Evolutionary conservation across 2,113 vertebrate genomes (phyloP).

Genomic region (Neogale vison): DNA sequence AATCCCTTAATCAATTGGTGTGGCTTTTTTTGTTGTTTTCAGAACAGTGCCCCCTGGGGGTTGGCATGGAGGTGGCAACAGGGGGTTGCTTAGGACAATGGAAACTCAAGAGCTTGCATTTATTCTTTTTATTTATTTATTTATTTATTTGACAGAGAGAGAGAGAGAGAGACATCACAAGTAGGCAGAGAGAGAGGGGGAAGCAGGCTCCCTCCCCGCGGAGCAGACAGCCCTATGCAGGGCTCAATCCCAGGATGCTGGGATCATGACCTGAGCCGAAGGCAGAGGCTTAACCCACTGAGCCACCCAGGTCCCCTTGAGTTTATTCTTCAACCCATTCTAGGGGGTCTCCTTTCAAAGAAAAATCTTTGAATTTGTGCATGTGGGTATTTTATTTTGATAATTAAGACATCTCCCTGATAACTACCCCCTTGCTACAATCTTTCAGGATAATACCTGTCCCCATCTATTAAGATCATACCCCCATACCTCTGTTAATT

Average conservation of each 20-base stretch:
- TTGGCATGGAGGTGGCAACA: neutral
- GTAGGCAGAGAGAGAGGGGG: no score
- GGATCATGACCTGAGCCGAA: no score
- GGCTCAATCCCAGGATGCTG: no score
- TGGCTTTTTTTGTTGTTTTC: neutral
- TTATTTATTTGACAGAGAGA: no score
- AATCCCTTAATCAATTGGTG: neutral
- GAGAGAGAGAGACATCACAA: no score
- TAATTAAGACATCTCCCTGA: neutral
- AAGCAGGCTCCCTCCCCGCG: no score
- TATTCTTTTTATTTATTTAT: neutral
- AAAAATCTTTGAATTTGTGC: neutral
- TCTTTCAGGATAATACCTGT: neutral
- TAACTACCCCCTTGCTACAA: neutral
- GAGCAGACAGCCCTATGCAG: fast-evolving
- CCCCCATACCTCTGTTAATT: neutral
- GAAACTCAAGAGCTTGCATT: neutral
- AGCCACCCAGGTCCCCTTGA: neutral
- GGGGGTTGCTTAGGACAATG: neutral
- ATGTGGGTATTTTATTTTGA: neutral
- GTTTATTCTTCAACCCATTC: neutral
- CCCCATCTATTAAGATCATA: neutral
- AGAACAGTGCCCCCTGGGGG: neutral
- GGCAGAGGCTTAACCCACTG: no score
- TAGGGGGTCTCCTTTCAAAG: neutral